Evolutionary conservation across 2,888 invertebrate species (phyloP).

Genomic region (Vannuccia rotundouncinata): DNA sequence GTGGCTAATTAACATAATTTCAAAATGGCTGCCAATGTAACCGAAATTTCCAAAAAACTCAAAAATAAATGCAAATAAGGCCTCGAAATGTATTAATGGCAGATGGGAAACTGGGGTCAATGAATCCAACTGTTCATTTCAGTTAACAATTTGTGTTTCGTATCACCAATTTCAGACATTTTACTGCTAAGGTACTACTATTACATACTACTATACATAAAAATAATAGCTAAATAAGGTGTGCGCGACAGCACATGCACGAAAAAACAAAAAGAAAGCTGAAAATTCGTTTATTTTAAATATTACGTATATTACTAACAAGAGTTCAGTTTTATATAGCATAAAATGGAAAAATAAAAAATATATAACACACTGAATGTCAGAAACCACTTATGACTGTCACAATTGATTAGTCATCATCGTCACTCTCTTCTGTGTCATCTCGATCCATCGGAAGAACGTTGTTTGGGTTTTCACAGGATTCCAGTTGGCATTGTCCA

Average conservation of each 20-base stretch:
- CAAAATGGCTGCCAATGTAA: neutral
- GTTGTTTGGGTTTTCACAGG: constrained; percentile 34
- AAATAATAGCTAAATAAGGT: neutral
- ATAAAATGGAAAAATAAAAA: neutral
- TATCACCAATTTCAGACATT: neutral
- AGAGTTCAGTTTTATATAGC: neutral
- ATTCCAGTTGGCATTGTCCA: constrained; percentile 36
- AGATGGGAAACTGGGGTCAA: neutral
- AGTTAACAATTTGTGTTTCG: neutral
- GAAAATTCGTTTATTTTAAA: neutral
- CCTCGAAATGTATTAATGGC: neutral
- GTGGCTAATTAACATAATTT: constrained; percentile 8
- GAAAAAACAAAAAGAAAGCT: neutral
- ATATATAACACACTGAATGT: neutral
- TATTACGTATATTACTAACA: neutral
- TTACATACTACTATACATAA: neutral
- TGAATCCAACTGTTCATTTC: neutral
- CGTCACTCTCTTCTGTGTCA: constrained; percentile 14
- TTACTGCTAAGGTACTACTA: neutral
- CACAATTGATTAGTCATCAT: neutral
- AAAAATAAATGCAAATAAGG: neutral
- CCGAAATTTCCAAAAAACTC: neutral
- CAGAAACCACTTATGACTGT: neutral
- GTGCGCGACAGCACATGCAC: neutral
- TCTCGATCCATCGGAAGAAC: neutral